These are phyloP conservation scores for Fragum whitleyi DNA, from an alignment of 2,888 invertebrate species.

Conservation along the genomic window DNA sequence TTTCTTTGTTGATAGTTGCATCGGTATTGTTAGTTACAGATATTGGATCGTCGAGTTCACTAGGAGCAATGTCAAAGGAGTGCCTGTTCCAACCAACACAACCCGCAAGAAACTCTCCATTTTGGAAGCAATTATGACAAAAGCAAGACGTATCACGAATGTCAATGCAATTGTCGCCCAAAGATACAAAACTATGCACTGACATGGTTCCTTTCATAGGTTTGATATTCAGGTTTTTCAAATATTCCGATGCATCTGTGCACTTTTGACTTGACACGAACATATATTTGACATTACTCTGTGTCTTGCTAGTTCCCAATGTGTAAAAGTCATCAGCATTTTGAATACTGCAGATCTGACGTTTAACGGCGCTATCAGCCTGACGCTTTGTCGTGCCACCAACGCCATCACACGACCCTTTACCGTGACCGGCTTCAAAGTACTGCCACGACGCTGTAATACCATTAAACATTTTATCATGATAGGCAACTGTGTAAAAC, in stretches of 20 bases:
- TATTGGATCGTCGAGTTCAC: too few relatives aligned
- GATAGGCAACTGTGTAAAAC: conserved; percentile 21
- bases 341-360: conserved; percentile 31
- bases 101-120: conserved; percentile 14
- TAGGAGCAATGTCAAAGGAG: neutral
- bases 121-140: conserved; percentile 26
- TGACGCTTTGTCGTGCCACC: conserved; percentile 44
- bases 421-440: conserved; percentile 47
- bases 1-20: neutral
- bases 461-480: conserved; percentile 21
- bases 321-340: conserved; percentile 41
- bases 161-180: conserved; percentile 19
- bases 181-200: conserved; percentile 34
- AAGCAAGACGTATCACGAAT: conserved; percentile 39
- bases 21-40: neutral
- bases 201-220: conserved; percentile 44
- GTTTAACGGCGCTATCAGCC: conserved; percentile 39
- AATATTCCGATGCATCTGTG: neutral
- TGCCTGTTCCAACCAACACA: conserved; percentile 37
- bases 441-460: conserved; percentile 43
- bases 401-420: conserved; percentile 50
- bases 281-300: conserved; percentile 26
- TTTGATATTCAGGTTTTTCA: conserved; percentile 14
- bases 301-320: conserved; percentile 20
- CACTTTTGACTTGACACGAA: conserved; percentile 37